Evolutionary conservation across 1,140 invertebrate genomes (phyloP), one percentile per base, ranked within the genome.

Genomic region (Heliothis subflexa): DNA sequence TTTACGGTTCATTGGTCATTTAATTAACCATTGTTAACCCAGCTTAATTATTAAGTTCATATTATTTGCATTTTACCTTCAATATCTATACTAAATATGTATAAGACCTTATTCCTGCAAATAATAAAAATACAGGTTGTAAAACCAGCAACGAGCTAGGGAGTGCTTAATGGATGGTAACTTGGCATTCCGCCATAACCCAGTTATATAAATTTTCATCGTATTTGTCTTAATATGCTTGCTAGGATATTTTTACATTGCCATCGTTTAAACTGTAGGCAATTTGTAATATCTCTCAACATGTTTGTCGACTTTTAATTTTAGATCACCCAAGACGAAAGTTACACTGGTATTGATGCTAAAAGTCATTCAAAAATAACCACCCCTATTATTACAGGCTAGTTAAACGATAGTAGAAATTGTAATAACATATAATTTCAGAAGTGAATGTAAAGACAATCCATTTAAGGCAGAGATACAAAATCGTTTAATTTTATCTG

Each of bases 401-500:
- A 47, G 16, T 47, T 47, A 21, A 66, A 47, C 11, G 16, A n/a
- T 28, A 70, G 21, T 16, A 70, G 47, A 21, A 52, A 70, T 21
- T 52, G 21, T 28, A 70, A 50, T 49, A n/a, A 28, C n/a, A 70
- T 70, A 28, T 52, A 70, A 70, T 70, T 70, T 50, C 50, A 50
- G 0, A 25, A 70, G 66, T 47, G 62, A 52, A 28, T 18, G 66
- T 50, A 52, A 70, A 70, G 66, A 70, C 66, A 52, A 52, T 49
- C 62, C 66, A 52, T 70, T 70, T 70, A 70, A 70, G 66, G 66
- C 66, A 25, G 21, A 70, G 66, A 70, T 70, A 70, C 21, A 52
- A 70, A 70, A 70, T 50, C 47, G 66, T 70, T 70, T 50, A 49
- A 50, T 70, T 70, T 70, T 70, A 52, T 70, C 66, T 52, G 66